Conservation (phyloP, 2,113 vertebrate species). For the Castor canadensis region DNA sequence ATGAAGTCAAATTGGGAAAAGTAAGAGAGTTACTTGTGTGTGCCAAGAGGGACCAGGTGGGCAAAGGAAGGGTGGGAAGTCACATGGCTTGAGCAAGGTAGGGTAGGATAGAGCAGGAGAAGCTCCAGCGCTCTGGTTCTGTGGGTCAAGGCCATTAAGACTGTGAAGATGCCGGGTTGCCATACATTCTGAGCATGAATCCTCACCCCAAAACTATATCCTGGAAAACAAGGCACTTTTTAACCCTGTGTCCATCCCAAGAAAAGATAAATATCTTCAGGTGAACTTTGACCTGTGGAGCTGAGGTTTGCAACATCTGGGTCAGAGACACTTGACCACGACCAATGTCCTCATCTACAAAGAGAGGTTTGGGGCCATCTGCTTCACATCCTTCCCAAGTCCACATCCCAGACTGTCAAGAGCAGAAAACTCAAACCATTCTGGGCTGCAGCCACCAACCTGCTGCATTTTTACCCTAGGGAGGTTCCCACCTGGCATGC, state of each 20-base stretch:
- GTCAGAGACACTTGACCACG: not conserved
- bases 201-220: no score
- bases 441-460: rapidly evolving
- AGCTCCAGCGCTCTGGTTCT: not conserved
- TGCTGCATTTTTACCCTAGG: rapidly evolving
- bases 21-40: rapidly evolving
- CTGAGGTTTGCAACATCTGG: not conserved
- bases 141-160: not conserved
- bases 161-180: rapidly evolving
- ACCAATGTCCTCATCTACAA: rapidly evolving
- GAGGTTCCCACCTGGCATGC: not conserved
- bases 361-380: not conserved
- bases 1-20: not conserved
- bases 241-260: not conserved
- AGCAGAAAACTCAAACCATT: rapidly evolving
- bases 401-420: rapidly evolving
- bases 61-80: rapidly evolving
- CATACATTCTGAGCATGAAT: not conserved
- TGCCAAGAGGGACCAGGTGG: rapidly evolving
- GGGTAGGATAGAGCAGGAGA: rapidly evolving
- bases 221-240: no score
- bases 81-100: rapidly evolving
- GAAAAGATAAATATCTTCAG: not conserved
- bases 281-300: not conserved
- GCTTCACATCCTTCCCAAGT: not conserved